Conservation (phyloP, 2,888 invertebrate genomes). For the Drosophila testacea region DNA sequence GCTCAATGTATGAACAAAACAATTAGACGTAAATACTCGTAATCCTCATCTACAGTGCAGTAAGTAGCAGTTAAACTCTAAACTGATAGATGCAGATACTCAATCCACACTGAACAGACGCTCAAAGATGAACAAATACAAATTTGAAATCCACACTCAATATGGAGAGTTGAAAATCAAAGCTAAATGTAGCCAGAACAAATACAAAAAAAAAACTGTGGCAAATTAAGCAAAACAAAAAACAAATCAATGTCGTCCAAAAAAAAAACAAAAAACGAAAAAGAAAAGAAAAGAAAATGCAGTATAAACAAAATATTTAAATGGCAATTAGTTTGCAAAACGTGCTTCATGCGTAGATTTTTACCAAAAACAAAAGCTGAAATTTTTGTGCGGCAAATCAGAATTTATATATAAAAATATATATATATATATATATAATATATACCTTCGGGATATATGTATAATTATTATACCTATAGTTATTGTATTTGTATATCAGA, state of each 20-base stretch:
- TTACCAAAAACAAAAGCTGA: conserved; percentile 72
- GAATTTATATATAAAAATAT: conserved; percentile 73
- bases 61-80: conserved; percentile 72
- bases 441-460: conserved; percentile 62
- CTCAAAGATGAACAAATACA: conserved; percentile 55
- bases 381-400: conserved; percentile 76
- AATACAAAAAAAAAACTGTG: conserved; percentile 49
- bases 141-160: conserved; percentile 29
- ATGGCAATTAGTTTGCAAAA: conserved; percentile 74
- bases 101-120: conserved; percentile 63
- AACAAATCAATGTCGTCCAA: conserved; percentile 84
- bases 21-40: conserved; percentile 71
- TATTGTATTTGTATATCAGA: conserved; percentile 78
- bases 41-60: conserved; percentile 61
- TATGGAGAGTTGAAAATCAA: conserved; percentile 75
- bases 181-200: conserved; percentile 57
- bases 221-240: conserved; percentile 56
- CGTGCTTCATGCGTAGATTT: conserved; percentile 80
- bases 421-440: conserved; percentile 40
- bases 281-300: conserved; percentile 64
- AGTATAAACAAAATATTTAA: conserved; percentile 60
- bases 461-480: conserved; percentile 68
- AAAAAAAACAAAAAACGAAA: conserved; percentile 65
- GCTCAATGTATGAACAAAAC: conserved; percentile 74
- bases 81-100: conserved; percentile 66